Evolutionary conservation across 1,140 invertebrate species (phyloP).

Genomic region (Ostrea edulis): DNA sequence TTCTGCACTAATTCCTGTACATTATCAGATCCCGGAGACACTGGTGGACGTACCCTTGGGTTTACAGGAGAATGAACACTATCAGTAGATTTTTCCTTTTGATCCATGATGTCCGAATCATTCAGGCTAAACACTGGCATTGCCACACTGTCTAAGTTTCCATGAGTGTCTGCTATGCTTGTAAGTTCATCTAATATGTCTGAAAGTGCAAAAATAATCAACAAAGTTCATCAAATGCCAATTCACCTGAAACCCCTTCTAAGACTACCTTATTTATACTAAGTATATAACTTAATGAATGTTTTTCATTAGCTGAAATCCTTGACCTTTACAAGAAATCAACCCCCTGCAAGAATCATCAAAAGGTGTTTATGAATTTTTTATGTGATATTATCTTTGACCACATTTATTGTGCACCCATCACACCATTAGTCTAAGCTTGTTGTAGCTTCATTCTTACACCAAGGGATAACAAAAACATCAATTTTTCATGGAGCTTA

Average conservation of each 20-base stretch:
- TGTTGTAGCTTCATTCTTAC: neutral
- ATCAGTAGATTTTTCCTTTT: neutral
- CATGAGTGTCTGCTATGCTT: neutral
- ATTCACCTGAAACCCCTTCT: neutral
- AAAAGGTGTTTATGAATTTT: constrained; percentile 1
- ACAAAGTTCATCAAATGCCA: neutral
- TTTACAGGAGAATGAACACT: neutral
- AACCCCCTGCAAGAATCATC: neutral
- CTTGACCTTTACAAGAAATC: neutral
- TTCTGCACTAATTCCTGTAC: neutral
- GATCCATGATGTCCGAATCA: constrained; percentile 6
- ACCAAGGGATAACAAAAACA: neutral
- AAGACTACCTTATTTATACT: neutral
- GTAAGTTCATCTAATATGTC: constrained; percentile 3
- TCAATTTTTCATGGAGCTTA: neutral
- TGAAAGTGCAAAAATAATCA: constrained; percentile 25
- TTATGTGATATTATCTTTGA: neutral
- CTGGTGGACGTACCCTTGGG: neutral
- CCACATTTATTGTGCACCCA: neutral
- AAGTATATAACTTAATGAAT: constrained; percentile 7
- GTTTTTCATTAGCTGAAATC: neutral
- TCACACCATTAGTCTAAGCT: neutral
- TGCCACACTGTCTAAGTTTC: neutral
- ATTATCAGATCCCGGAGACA: neutral
- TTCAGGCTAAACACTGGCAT: constrained; percentile 22